Evolutionary conservation across 1,140 invertebrate genomes (phyloP).

Genomic region (Gryon sp.): DNA sequence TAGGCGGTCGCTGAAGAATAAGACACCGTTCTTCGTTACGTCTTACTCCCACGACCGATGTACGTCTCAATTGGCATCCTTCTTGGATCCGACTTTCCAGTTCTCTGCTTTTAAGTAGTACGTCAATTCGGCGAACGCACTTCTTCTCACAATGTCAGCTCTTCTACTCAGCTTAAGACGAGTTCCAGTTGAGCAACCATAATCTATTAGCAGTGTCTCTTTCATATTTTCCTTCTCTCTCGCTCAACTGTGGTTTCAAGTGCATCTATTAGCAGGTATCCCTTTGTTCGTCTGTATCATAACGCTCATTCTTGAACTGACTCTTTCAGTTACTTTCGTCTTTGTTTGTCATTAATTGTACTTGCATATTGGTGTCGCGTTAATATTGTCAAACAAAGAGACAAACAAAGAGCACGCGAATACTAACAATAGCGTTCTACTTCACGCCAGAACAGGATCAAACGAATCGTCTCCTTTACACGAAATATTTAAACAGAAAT

Average conservation of each 20-base stretch:
- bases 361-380: constrained; percentile 8
- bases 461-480: constrained; percentile 31
- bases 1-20: constrained; percentile 38
- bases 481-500: constrained; percentile 33
- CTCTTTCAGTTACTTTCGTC: constrained; percentile 11
- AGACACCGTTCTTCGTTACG: background rate
- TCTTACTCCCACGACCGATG: constrained; percentile 3
- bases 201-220: constrained; percentile 50
- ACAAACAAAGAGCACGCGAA: background rate
- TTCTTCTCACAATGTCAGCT: constrained; percentile 55
- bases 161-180: constrained; percentile 24
- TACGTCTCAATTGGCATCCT: too few species aligned
- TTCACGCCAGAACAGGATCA: constrained; percentile 26
- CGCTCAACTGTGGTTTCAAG: constrained; percentile 6
- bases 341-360: constrained; percentile 32
- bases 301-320: background rate
- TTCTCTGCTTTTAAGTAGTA: constrained; percentile 68
- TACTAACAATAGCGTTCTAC: constrained; percentile 10
- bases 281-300: constrained; percentile 38
- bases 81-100: constrained; percentile 35
- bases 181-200: constrained; percentile 41
- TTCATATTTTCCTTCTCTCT: constrained; percentile 12
- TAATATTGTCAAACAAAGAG: constrained; percentile 22
- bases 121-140: constrained; percentile 67
- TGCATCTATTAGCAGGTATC: constrained; percentile 52